Evolutionary conservation across 2,797 vertebrate genomes (phyloP).

Genomic region (Fundulus diaphanus): DNA sequence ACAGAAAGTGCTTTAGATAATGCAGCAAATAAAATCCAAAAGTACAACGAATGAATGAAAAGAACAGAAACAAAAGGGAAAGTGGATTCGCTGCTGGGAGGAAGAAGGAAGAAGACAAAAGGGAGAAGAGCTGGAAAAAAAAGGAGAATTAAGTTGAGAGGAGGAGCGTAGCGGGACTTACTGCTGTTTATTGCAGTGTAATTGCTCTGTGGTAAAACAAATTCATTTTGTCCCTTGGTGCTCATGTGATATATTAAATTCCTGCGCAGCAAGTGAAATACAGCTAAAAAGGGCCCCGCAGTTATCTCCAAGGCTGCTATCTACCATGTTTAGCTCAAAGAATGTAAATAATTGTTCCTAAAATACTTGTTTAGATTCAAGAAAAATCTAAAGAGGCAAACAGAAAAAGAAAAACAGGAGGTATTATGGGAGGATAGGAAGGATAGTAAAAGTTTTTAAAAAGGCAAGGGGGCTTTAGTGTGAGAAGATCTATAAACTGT

Average conservation of each 20-base stretch:
- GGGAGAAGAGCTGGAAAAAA: neutral
- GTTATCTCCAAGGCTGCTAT: neutral
- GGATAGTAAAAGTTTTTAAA: conserved; percentile 34
- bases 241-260: conserved; percentile 20
- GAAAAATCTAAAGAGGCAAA: neutral
- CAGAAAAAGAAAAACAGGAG: neutral
- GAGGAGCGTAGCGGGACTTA: conserved; percentile 15
- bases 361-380: neutral
- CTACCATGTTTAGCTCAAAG: neutral
- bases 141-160: neutral
- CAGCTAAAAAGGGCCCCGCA: neutral
- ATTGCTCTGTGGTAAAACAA: conserved; percentile 26
- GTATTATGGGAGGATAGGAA: conserved; percentile 8
- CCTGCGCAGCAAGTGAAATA: conserved; percentile 15
- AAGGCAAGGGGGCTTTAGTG: conserved; percentile 56
- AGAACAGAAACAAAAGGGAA: neutral
- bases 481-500: conserved; percentile 56
- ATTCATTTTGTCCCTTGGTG: conserved; percentile 41
- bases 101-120: conserved; percentile 1
- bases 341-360: neutral
- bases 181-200: conserved; percentile 22
- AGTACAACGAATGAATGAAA: neutral
- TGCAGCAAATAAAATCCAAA: neutral
- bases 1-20: neutral
- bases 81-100: neutral